Evolutionary conservation across 2,888 invertebrate genomes (phyloP), one percentile per base, ranked within the genome.

Genomic region (Oscheius myriophilus): DNA sequence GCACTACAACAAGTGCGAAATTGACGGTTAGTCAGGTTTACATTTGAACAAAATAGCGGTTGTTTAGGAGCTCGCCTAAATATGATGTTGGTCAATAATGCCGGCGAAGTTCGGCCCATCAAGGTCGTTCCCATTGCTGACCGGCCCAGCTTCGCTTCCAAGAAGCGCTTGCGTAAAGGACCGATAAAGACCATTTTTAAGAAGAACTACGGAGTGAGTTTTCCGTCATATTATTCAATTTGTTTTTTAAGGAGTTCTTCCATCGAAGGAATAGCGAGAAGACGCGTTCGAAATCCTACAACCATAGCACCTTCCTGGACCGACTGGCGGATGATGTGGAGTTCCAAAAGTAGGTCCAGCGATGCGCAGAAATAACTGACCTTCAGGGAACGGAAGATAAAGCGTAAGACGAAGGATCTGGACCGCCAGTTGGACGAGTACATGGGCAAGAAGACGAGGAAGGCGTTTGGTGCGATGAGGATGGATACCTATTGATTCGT

Each of bases 291-390:
- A 39, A 18, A 3, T 11, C 26, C 25, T 12, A 18, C 14, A 39
- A 39, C 14, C 2, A 26, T 7, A 12, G 3, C 11, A 25, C 14
- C 4, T 61, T 61, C 26, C 23, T 61, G 23, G 61, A 61, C 43
- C 61, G 61, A 14, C 43, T 61, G 18, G 61, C 61, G 14, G 61
- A 61, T 21, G 61, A 61, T 46, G 21, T 18, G 21, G 61, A 61
- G 6, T 61, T 61, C 43, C 23, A 61, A 9, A 18, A 25, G 61
- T 61, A 14, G 4, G 14, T 39, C 1, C 4, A 23, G 1, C 3
- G 21, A 2, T 51, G 2, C 2, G 14, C 4, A 46, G 2, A 6
- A 18, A 46, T 46, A 6, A 46, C 18, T 53, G 6, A 3, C 2
- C 14, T 59, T 4, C 21, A 62, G 62, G 41, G 46, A 46, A 23